phyloP scores from a whole-genome alignment of 1,140 invertebrate species.

The Polypedilum pembai region DNA sequence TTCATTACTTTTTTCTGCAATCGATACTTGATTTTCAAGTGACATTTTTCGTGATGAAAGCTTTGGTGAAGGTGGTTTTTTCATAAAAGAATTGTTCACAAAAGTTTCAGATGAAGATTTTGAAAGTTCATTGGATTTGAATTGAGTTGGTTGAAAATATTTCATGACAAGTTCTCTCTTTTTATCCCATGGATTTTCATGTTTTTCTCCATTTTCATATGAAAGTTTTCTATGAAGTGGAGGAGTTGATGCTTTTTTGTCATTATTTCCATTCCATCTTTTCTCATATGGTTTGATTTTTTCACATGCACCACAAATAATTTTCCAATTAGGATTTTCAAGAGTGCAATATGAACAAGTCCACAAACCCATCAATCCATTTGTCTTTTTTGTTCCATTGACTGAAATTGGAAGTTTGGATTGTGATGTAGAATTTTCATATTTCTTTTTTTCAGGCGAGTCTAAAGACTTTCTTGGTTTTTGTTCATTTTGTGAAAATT shows the following conservation, averaged over 20 bases:
- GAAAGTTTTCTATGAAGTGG: not conserved
- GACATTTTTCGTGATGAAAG: not conserved
- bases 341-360: slow-evolving; percentile 49
- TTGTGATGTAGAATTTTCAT: not conserved
- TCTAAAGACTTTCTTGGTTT: not conserved
- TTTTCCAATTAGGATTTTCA: slow-evolving; percentile 49
- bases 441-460: not conserved
- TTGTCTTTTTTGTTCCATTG: not conserved
- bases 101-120: slow-evolving; percentile 30
- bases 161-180: slow-evolving; percentile 29
- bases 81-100: not conserved
- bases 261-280: not conserved
- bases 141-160: slow-evolving; percentile 27
- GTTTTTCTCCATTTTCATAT: not conserved
- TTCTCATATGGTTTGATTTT: slow-evolving; percentile 40
- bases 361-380: slow-evolving; percentile 40
- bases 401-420: not conserved
- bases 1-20: slow-evolving; percentile 21
- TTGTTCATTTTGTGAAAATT: slow-evolving; percentile 24
- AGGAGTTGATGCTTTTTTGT: not conserved
- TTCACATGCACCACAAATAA: slow-evolving; percentile 50
- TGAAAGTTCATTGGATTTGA: not conserved
- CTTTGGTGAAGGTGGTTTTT: slow-evolving; percentile 26
- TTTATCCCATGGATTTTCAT: slow-evolving; percentile 25
- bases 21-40: not conserved